phyloP scores from a whole-genome alignment of 2,797 vertebrate species.

The Danio aesculapii region DNA sequence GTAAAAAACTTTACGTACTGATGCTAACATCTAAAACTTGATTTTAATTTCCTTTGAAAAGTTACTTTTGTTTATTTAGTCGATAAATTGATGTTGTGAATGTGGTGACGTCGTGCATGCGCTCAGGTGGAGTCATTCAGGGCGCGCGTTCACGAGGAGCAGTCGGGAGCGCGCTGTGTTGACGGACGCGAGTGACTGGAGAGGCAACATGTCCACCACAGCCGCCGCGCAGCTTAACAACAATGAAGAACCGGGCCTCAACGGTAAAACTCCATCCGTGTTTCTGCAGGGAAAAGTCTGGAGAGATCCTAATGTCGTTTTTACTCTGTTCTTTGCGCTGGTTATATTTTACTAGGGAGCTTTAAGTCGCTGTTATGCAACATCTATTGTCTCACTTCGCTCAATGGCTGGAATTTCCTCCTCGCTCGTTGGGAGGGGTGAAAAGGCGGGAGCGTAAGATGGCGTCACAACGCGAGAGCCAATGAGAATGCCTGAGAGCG shows the following conservation, averaged over 20 bases:
- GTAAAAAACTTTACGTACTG: too few relatives aligned
- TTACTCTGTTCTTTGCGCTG: too few relatives aligned
- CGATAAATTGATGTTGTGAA: not conserved
- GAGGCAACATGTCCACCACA: conserved; percentile 81
- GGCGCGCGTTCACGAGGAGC: conserved; percentile 56
- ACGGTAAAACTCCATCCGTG: conserved; percentile 71
- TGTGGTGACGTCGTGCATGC: conserved; percentile 46
- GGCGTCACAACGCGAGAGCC: conserved; percentile 59
- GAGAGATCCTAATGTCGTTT: not conserved
- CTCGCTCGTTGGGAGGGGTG: conserved; percentile 63
- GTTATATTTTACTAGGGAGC: not conserved
- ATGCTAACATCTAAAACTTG: too few relatives aligned
- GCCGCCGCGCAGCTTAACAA: conserved; percentile 81
- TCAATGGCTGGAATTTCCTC: conserved; percentile 73
- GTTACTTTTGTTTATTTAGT: not conserved
- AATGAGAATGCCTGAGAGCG: conserved; percentile 55
- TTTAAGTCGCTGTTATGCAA: conserved; percentile 38
- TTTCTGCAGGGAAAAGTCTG: not conserved
- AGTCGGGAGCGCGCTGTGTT: conserved; percentile 69
- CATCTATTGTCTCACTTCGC: conserved; percentile 72
- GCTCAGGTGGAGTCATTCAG: conserved; percentile 50
- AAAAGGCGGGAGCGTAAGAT: conserved; percentile 49
- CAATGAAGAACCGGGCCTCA: conserved; percentile 81
- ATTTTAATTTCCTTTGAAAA: too few relatives aligned
- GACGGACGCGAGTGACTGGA: conserved; percentile 68